Evolutionary conservation across 2,113 vertebrate species (phyloP).

Genomic region (Montifringilla adamsi): DNA sequence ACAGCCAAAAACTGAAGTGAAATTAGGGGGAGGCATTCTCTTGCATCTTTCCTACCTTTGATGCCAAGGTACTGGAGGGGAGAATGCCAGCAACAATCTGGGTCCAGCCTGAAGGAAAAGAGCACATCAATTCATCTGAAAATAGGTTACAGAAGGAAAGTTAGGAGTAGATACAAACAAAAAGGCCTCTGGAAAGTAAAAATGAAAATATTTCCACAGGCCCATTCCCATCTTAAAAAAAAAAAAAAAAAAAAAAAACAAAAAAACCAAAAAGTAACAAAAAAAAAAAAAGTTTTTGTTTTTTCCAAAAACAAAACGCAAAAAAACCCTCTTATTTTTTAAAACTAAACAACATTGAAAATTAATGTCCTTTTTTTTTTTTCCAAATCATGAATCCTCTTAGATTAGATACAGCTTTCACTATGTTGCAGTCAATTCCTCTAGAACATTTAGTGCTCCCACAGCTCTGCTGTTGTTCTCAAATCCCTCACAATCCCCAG

Average conservation of each 20-base stretch:
- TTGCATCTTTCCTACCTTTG: neutral
- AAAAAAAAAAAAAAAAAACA: fast-evolving
- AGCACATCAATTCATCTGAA: neutral
- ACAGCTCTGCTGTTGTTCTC: neutral
- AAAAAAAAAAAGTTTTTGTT: no score
- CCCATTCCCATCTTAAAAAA: neutral
- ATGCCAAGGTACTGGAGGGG: neutral
- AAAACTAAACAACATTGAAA: neutral
- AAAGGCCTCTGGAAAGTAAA: neutral
- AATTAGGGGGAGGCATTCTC: neutral
- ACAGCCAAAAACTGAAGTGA: neutral
- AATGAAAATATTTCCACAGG: neutral
- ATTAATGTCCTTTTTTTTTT: neutral
- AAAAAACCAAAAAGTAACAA: neutral
- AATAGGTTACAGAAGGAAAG: neutral
- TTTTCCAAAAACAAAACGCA: no score
- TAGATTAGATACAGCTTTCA: neutral
- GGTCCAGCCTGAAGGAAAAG: neutral
- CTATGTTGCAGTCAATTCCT: neutral
- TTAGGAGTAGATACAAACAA: neutral
- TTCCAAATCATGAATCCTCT: neutral
- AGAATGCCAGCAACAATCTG: neutral
- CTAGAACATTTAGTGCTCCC: neutral
- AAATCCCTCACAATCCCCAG: neutral
- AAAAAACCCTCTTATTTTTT: no score